phyloP scores from a whole-genome alignment of 1,140 invertebrate genomes.

The Drosophila burlai region DNA sequence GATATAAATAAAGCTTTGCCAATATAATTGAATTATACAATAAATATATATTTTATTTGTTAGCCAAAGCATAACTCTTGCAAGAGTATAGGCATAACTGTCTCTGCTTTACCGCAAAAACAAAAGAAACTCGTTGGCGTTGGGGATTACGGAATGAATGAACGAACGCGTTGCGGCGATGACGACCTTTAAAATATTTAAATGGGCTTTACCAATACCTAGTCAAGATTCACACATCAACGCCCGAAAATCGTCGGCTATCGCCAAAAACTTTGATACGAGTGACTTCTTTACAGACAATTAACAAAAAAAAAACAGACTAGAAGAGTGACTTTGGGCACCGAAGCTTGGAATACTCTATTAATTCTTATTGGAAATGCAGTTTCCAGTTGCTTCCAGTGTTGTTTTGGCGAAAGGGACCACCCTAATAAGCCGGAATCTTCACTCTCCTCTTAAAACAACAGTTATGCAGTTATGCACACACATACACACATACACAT shows the following conservation, averaged over 20 bases:
- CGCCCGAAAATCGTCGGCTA: neutral
- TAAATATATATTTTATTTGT: neutral
- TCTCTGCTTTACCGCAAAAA: conserved; percentile 13
- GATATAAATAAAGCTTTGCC: neutral
- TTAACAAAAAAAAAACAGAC: neutral
- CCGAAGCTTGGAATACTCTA: conserved; percentile 1
- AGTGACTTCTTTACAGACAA: neutral
- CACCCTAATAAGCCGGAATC: neutral
- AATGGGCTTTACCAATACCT: conserved; percentile 22
- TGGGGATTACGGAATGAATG: conserved; percentile 14
- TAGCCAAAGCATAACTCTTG: neutral
- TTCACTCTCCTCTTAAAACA: neutral
- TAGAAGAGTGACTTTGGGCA: neutral
- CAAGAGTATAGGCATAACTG: conserved; percentile 5
- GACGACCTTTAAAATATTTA: conserved; percentile 35
- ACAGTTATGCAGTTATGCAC: neutral
- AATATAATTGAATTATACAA: neutral
- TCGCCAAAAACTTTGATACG: conserved; percentile 5
- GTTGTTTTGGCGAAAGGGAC: neutral
- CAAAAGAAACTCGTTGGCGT: conserved; percentile 7
- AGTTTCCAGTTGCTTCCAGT: neutral
- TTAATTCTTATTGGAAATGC: neutral
- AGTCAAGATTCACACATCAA: conserved; percentile 12
- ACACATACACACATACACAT: neutral
- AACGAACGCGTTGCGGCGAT: neutral